Percentiles rank a stretch among this genome's conserved stretches.
Conservation (phyloP, 2,113 vertebrate genomes). For the Xenopus borealis region DNA sequence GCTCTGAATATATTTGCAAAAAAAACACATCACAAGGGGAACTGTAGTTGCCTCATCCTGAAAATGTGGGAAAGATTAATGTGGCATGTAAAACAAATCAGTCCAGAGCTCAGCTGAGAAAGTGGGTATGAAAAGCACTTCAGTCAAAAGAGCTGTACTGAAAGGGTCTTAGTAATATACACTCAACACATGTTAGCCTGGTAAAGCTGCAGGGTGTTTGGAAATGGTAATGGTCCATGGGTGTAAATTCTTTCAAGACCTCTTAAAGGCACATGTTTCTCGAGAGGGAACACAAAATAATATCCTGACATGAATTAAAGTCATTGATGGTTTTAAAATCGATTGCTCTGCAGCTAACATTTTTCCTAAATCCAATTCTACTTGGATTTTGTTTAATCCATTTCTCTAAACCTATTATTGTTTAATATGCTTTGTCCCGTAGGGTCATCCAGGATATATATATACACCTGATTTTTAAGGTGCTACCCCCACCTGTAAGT, state of each 20-base stretch:
- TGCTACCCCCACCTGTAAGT: too few relatives aligned
- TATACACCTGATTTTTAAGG: too few relatives aligned
- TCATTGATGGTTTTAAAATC: conserved; percentile 70
- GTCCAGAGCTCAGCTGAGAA: conserved; percentile 79
- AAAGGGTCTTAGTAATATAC: conserved; percentile 74
- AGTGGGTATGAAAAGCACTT: conserved; percentile 80
- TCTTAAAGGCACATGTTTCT: conserved; percentile 81
- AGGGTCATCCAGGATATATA: too few relatives aligned
- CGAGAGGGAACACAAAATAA: conserved; percentile 71
- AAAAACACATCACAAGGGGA: conserved; percentile 83
- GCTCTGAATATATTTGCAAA: conserved; percentile 72
- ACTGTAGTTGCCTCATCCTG: conserved; percentile 80
- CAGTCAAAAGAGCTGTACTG: conserved; percentile 76
- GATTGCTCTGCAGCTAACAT: conserved; percentile 59
- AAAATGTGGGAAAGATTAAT: conserved; percentile 92
- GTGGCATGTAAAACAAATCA: conserved; percentile 87
- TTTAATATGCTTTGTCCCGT: too few relatives aligned
- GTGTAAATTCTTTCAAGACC: conserved; percentile 85
- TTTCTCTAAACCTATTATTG: too few relatives aligned
- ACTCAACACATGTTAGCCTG: conserved; percentile 77
- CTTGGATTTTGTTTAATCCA: too few relatives aligned
- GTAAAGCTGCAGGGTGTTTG: conserved; percentile 78
- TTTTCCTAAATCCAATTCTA: too few relatives aligned
- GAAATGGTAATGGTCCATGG: conserved; percentile 80
- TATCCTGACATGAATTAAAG: conserved; percentile 76